Percentiles rank a stretch among this genome's conserved stretches.
Conservation (phyloP, 2,888 invertebrate genomes). For the Thyatira batis region DNA sequence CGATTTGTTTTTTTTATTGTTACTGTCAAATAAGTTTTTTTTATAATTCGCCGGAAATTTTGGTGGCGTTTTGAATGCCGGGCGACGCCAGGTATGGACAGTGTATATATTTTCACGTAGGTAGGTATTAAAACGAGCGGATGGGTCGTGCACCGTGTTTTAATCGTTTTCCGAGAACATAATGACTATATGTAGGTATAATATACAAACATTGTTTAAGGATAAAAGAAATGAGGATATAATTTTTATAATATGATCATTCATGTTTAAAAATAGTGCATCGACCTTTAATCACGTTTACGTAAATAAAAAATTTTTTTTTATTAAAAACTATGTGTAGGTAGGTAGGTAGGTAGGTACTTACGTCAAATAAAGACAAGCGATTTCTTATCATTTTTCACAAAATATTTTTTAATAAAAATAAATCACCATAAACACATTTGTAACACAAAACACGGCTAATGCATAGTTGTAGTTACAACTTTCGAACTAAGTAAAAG, state of each 20-base stretch:
- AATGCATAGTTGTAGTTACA: slow-evolving; percentile 46
- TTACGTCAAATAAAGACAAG: slow-evolving; percentile 47
- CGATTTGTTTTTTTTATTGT: no score
- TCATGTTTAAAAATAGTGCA: background rate
- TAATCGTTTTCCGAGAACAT: background rate
- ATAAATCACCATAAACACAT: slow-evolving; percentile 33
- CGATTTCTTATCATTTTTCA: slow-evolving; percentile 42
- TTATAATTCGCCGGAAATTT: no score
- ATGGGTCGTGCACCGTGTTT: background rate
- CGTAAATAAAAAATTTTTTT: background rate
- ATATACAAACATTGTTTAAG: background rate
- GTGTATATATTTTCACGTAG: slow-evolving; percentile 8
- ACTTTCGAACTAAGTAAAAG: slow-evolving; percentile 65
- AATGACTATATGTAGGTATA: background rate
- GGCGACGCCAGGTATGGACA: no score
- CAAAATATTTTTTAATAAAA: slow-evolving; percentile 33
- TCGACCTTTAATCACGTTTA: background rate
- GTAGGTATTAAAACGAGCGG: background rate
- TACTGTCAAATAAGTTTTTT: no score
- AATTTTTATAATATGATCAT: background rate
- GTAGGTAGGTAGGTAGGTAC: slow-evolving; percentile 28
- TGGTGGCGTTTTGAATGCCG: no score
- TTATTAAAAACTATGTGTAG: background rate
- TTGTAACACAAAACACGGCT: slow-evolving; percentile 32
- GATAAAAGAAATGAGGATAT: background rate